phyloP scores from a whole-genome alignment of 2,888 invertebrate species.

The Orthosia gothica region DNA sequence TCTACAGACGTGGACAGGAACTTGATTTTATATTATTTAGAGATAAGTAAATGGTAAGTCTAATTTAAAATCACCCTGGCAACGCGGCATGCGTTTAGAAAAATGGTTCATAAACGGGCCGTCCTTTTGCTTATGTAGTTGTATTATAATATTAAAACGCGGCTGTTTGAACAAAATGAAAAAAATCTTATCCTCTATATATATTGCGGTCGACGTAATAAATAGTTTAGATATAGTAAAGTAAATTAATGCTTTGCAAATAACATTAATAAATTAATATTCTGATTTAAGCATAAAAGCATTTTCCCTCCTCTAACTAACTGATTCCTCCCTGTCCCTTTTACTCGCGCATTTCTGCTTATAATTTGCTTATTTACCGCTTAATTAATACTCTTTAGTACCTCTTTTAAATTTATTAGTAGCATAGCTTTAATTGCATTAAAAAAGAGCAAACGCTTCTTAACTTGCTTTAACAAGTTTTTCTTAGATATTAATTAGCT shows the following conservation, averaged over 20 bases:
- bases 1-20: no score
- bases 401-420: neutral
- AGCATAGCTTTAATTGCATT: neutral
- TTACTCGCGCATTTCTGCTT: neutral
- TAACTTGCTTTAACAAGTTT: neutral
- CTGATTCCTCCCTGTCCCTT: neutral
- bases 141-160: neutral
- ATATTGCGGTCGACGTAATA: neutral
- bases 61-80: neutral
- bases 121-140: constrained; percentile 5
- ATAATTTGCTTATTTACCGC: constrained; percentile 14
- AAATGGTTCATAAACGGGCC: neutral
- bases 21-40: neutral
- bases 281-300: constrained; percentile 11
- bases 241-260: constrained; percentile 9
- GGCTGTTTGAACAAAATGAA: neutral
- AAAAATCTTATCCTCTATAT: neutral
- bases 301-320: constrained; percentile 11
- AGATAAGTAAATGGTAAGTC: constrained; percentile 20
- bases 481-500: neutral
- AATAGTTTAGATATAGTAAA: constrained; percentile 24
- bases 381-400: neutral
- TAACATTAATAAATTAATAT: neutral
- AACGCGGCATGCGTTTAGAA: neutral
- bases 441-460: constrained; percentile 10